These are phyloP conservation scores for Xanthorhoe spadicearia DNA, from an alignment of 2,888 invertebrate species.

Conservation along the genomic window DNA sequence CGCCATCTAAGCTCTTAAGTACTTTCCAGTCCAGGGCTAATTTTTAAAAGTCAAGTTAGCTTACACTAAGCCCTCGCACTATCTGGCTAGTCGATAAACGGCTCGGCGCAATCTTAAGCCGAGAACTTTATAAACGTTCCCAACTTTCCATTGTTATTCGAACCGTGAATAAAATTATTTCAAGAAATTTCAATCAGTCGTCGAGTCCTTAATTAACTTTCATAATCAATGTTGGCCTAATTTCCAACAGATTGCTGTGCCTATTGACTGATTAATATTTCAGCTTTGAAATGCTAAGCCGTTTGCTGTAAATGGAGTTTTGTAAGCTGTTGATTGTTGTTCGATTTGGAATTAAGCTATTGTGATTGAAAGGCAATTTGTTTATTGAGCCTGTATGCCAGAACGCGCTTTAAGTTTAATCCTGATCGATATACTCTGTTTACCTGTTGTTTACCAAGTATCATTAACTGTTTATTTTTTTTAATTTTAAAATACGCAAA, in stretches of 20 bases:
- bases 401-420: too few species aligned
- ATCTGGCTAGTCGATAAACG: conserved; percentile 12
- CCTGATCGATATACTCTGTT: too few species aligned
- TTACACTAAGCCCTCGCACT: conserved; percentile 3
- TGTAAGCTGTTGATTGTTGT: conserved; percentile 17
- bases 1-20: too few species aligned
- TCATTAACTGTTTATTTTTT: too few species aligned
- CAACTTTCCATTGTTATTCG: conserved; percentile 34
- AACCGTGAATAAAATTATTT: conserved; percentile 30
- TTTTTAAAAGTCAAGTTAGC: not conserved
- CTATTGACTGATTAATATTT: conserved; percentile 34
- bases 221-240: conserved; percentile 37
- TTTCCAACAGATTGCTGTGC: conserved; percentile 30
- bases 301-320: conserved; percentile 18
- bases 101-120: conserved; percentile 17
- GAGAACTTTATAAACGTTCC: conserved; percentile 28
- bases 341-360: conserved; percentile 23
- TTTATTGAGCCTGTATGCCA: not conserved
- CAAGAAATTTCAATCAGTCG: conserved; percentile 32
- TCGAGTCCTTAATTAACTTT: conserved; percentile 35
- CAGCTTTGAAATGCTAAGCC: conserved; percentile 22
- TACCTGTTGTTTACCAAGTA: too few species aligned
- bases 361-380: not conserved
- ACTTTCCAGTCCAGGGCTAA: too few species aligned
- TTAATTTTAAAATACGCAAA: too few species aligned